Conservation (phyloP, 1,140 invertebrate genomes). For the Meteorus sp. region DNA sequence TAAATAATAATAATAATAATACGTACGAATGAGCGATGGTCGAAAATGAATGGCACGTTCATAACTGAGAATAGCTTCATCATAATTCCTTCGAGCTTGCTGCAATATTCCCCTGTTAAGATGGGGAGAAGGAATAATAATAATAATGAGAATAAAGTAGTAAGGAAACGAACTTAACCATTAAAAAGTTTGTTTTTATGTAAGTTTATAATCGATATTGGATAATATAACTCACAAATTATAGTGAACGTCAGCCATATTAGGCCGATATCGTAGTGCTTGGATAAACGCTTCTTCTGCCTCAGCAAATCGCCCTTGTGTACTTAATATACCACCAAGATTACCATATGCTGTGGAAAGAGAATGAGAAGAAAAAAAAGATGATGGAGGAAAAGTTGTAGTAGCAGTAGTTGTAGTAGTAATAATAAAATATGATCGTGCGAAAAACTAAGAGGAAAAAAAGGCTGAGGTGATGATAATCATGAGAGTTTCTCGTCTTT, state of each 20-base stretch:
- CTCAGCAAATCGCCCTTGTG: conserved; percentile 79
- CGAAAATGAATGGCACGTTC: conserved; percentile 90
- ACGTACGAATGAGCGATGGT: conserved; percentile 92
- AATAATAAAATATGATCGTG: conserved; percentile 9
- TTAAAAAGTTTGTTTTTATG: conserved; percentile 2
- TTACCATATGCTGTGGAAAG: conserved; percentile 92
- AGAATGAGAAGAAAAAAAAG: conserved; percentile 34
- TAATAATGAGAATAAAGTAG: conserved; percentile 12
- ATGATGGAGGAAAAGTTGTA: too few species aligned
- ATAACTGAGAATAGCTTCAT: conserved; percentile 91
- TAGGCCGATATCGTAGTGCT: conserved; percentile 83
- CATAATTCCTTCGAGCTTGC: conserved; percentile 84
- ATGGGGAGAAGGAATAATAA: conserved; percentile 18
- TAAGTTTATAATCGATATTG: neutral
- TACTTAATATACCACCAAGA: conserved; percentile 87
- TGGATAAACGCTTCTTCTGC: conserved; percentile 85
- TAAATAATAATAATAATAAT: neutral
- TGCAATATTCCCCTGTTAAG: conserved; percentile 83
- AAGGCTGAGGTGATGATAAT: neutral
- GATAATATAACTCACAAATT: conserved; percentile 83
- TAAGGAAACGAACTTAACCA: conserved; percentile 12
- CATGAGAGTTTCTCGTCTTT: neutral
- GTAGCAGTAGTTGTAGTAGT: too few species aligned
- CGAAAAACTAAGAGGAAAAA: too few species aligned
- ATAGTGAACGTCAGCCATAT: conserved; percentile 97